Evolutionary conservation across 2,797 vertebrate species (phyloP), one percentile per base, ranked within the genome.

Genomic region (Apogon hyalosoma): DNA sequence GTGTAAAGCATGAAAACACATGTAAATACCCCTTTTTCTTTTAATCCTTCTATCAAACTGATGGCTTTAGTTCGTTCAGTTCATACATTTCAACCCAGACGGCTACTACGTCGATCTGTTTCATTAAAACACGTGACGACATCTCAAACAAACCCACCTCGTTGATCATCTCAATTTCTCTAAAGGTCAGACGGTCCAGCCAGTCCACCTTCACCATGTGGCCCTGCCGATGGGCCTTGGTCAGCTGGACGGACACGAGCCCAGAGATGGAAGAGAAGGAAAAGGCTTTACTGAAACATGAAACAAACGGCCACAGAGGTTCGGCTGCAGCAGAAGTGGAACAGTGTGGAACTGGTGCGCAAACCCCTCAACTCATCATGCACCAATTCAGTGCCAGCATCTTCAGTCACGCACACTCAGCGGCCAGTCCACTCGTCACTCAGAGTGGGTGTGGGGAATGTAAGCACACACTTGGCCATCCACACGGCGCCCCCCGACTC

Each of bases 111-210:
- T 28, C 6, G 24, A 28, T 28, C 24, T 6, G 24, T 3, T 28
- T 28, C 28, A 1, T 31, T 6, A 31, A 31, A 31, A 7, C 33
- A 36, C 10, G 33, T 36, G 33, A 36, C 8, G 5, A 31, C 28
- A 31, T 6, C 9, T 48, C 21, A 19, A 40, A 21, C 40, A 53
- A 11, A 33, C 93, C 83, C 75, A 98, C 98, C 95, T 99, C 98
- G 51, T 99, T 99, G 88, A 99, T 99, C 98, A 99, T 99, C 90
- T 99, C 98, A 43, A 99, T 99, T 91, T 99, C 98, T 89, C 98
- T 94, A 90, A 99, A 99, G 43, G 98, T 99, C 85, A 99, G 82
- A 78, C 98, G 95, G 90, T 99, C 98, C 90, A 99, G 90, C 98
- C 98, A 99, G 82, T 99, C 98, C 13, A 99, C 97, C 90, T 99